A percentile compares a stretch with the other conserved stretches of the same genome.
Evolutionary conservation across 2,888 invertebrate species (phyloP).

Genomic region (Meloe dianella): DNA sequence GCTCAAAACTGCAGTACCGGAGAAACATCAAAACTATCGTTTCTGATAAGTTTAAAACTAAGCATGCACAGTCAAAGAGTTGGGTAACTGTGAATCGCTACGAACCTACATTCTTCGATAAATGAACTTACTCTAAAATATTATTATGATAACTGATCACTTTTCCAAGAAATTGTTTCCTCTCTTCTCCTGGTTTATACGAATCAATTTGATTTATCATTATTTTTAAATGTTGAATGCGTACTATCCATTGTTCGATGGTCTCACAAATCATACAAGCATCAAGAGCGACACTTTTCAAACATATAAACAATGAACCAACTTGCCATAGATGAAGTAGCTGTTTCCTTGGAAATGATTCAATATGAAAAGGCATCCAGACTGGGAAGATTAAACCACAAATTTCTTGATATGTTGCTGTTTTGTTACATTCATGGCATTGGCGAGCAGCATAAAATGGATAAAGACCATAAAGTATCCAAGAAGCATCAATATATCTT

Average conservation of each 20-base stretch:
- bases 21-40: too few species aligned
- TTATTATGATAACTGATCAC: too few species aligned
- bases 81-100: too few species aligned
- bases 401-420: slow-evolving; percentile 9
- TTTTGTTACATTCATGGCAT: background rate
- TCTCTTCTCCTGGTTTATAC: too few species aligned
- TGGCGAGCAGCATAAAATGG: background rate
- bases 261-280: slow-evolving; percentile 10
- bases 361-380: slow-evolving; percentile 23
- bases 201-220: slow-evolving; percentile 15
- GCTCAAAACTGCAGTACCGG: too few species aligned
- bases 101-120: too few species aligned
- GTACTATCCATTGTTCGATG: slow-evolving; percentile 15
- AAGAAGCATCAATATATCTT: too few species aligned
- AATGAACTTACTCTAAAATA: too few species aligned
- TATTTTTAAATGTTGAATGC: slow-evolving; percentile 18
- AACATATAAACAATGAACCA: slow-evolving; percentile 13
- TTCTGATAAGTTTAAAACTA: too few species aligned
- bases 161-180: too few species aligned
- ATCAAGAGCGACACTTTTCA: slow-evolving; percentile 10
- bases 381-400: slow-evolving; percentile 12
- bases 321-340: slow-evolving; percentile 18
- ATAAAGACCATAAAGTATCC: too few species aligned
- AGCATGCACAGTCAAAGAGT: too few species aligned
- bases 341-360: slow-evolving; percentile 14